phyloP scores from a whole-genome alignment of 2,888 invertebrate species.

The Drosophila bunnanda region DNA sequence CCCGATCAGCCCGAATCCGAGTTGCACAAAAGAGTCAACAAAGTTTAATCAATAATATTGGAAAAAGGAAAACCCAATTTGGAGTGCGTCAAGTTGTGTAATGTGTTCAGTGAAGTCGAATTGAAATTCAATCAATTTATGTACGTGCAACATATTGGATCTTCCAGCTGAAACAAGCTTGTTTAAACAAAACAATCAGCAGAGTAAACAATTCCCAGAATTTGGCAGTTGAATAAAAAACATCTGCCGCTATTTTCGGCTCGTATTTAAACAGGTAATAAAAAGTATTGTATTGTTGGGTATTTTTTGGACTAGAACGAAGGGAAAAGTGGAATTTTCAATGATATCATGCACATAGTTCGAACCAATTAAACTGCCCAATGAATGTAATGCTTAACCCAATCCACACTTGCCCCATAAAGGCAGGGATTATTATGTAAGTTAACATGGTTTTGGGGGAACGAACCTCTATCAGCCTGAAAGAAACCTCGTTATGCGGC shows the following conservation, averaged over 20 bases:
- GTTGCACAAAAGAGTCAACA: constrained; percentile 14
- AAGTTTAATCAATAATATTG: constrained; percentile 47
- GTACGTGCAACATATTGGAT: constrained; percentile 27
- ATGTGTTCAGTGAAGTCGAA: constrained; percentile 44
- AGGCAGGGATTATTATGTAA: constrained; percentile 22
- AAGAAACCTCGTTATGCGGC: constrained; percentile 37
- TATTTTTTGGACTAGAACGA: constrained; percentile 24
- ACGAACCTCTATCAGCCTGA: constrained; percentile 16
- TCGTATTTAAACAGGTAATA: constrained; percentile 64
- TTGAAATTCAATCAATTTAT: constrained; percentile 14
- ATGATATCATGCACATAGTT: constrained; percentile 3
- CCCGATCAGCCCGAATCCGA: constrained; percentile 9
- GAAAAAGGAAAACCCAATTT: constrained; percentile 9
- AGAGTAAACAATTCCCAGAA: constrained; percentile 40
- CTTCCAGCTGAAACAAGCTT: constrained; percentile 27
- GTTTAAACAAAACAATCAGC: constrained; percentile 25
- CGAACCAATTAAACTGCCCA: constrained; percentile 19
- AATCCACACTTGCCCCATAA: constrained; percentile 6
- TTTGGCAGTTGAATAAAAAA: constrained; percentile 37
- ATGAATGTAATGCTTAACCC: constrained; percentile 17
- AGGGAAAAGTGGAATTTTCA: neutral
- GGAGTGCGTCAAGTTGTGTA: constrained; percentile 49
- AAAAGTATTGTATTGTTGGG: constrained; percentile 26
- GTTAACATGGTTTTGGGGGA: constrained; percentile 9
- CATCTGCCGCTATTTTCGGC: constrained; percentile 58